Percentiles rank a stretch among this genome's conserved stretches.
phyloP scores from a whole-genome alignment of 2,888 invertebrate species.

The Drosophila multiciliata region DNA sequence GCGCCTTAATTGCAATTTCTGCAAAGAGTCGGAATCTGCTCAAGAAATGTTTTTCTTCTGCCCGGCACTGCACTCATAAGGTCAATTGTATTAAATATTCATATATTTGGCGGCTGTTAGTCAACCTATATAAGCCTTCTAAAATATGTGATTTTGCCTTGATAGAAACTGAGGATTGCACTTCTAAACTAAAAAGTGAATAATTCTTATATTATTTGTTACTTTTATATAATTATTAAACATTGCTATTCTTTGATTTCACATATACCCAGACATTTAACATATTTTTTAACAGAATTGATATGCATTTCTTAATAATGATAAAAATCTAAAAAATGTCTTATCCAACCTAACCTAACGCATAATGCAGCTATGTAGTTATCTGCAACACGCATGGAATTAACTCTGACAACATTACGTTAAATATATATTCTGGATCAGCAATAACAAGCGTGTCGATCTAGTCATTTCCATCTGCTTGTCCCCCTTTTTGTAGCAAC shows the following conservation, averaged over 20 bases:
- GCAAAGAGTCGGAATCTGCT: not conserved
- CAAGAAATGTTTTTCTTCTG: not conserved
- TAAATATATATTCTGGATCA: not conserved
- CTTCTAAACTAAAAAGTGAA: not conserved
- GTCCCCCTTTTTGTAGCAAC: no score
- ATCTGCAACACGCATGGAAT: not conserved
- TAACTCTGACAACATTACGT: not conserved
- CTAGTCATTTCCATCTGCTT: not conserved
- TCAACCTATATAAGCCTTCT: no score
- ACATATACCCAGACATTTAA: not conserved
- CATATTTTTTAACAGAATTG: not conserved
- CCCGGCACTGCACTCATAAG: not conserved
- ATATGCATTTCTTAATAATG: not conserved
- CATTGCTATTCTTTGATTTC: not conserved
- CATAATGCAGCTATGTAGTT: not conserved
- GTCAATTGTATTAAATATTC: not conserved
- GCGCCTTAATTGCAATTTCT: not conserved
- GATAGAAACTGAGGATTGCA: not conserved
- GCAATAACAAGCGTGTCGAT: not conserved
- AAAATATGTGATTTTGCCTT: not conserved
- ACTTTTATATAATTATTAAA: not conserved
- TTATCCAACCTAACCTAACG: not conserved
- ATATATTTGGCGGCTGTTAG: not conserved
- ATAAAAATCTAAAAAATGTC: not conserved
- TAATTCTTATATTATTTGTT: not conserved